Percentiles rank a stretch among this genome's conserved stretches.
phyloP scores from a whole-genome alignment of 2,113 vertebrate species.

The Nestor notabilis region DNA sequence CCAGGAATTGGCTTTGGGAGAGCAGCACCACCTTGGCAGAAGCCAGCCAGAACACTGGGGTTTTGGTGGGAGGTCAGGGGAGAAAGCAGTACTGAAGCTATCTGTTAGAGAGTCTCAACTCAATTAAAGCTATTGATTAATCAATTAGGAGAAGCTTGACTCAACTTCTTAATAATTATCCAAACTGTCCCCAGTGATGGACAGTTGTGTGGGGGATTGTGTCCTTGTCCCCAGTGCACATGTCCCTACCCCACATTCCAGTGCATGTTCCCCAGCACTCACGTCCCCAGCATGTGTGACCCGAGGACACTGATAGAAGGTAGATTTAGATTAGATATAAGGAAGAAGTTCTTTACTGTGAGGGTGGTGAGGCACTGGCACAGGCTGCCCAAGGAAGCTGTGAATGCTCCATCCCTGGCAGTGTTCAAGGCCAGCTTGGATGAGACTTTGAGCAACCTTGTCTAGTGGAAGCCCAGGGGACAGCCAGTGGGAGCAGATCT shows the following conservation, averaged over 20 bases:
- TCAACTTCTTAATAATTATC: constrained; percentile 30
- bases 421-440: background rate
- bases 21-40: rapidly evolving
- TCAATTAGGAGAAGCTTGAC: constrained; percentile 53
- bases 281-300: background rate
- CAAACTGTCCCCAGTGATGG: background rate
- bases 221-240: background rate
- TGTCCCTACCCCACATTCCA: background rate
- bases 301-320: background rate
- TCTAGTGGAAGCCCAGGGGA: background rate
- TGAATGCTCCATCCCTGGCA: background rate
- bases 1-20: background rate
- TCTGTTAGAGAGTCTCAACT: constrained; percentile 43
- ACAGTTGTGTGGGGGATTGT: background rate
- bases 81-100: background rate
- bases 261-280: background rate
- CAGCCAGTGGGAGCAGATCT: background rate
- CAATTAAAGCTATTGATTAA: constrained; percentile 75
- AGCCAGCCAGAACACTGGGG: background rate
- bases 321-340: background rate
- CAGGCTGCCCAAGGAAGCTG: background rate
- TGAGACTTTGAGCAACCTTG: background rate
- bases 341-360: background rate
- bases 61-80: background rate
- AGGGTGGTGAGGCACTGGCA: background rate